Conservation (phyloP, 2,797 vertebrate species). For the Caiman crocodilus region DNA sequence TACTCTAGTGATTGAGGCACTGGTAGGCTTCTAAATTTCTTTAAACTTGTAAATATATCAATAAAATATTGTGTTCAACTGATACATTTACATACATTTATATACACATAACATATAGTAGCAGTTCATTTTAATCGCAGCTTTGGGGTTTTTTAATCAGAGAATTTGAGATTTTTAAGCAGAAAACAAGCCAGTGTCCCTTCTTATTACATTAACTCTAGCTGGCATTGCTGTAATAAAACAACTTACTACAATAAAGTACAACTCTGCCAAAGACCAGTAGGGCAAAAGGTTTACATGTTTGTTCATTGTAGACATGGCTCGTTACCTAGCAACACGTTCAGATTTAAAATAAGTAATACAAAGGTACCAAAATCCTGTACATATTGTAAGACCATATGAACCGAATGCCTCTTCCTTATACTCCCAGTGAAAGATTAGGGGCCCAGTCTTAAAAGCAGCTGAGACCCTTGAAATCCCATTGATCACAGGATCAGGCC, state of each 20-base stretch:
- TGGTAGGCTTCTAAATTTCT: no score
- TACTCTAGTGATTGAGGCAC: no score
- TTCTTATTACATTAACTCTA: neutral
- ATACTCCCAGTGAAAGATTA: neutral
- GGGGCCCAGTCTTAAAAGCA: neutral
- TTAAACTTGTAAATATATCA: no score
- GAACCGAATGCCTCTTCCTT: neutral
- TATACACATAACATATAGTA: no score
- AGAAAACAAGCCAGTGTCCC: no score
- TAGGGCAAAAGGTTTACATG: conserved; percentile 1
- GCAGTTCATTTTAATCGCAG: no score
- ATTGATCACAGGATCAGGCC: neutral
- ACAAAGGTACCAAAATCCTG: conserved; percentile 42
- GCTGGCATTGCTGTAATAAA: neutral
- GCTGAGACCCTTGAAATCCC: neutral
- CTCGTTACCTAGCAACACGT: conserved; percentile 45
- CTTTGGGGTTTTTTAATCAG: no score
- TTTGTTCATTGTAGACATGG: neutral
- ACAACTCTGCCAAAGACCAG: conserved; percentile 46
- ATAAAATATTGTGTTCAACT: no score
- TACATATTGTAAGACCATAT: rapidly evolving
- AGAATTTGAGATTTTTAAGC: no score
- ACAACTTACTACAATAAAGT: conserved; percentile 34
- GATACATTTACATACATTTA: no score
- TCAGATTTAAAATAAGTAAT: conserved; percentile 35